A percentile compares a stretch with the other conserved stretches of the same genome.
Conservation (phyloP, 2,888 invertebrate genomes). For the Drosophila nr. perissopoda region DNA sequence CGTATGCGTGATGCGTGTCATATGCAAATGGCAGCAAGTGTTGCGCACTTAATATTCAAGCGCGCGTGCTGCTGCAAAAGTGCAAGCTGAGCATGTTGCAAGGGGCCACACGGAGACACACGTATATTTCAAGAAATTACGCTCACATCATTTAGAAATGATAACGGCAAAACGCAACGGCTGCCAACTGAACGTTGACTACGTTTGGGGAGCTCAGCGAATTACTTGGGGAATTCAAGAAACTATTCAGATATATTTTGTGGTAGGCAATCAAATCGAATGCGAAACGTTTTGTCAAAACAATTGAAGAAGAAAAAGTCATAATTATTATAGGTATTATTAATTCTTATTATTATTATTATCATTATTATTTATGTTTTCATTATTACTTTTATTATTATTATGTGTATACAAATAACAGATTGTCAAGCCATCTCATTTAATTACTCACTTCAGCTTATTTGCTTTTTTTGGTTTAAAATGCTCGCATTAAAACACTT, state of each 20-base stretch:
- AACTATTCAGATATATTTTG: not conserved
- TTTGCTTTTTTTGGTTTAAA: too few species aligned
- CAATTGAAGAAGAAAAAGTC: not conserved
- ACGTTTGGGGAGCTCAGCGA: not conserved
- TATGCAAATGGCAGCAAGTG: conserved; percentile 64
- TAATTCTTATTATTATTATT: not conserved
- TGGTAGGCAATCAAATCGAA: not conserved
- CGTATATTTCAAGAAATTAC: conserved; percentile 3
- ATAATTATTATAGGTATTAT: too few species aligned
- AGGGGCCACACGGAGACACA: not conserved
- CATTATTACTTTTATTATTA: not conserved
- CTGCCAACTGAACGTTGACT: not conserved
- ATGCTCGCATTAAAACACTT: not conserved
- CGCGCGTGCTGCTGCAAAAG: conserved; percentile 5
- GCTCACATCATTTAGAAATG: conserved; percentile 2
- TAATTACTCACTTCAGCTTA: not conserved
- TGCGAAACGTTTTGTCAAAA: not conserved
- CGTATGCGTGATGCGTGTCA: conserved; percentile 62
- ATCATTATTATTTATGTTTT: not conserved
- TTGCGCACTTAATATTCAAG: conserved; percentile 36
- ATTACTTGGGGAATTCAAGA: not conserved
- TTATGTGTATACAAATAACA: not conserved
- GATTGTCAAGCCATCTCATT: not conserved
- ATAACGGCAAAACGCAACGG: not conserved
- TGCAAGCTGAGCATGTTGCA: conserved; percentile 5